phyloP scores from a whole-genome alignment of 2,113 vertebrate genomes.

The Ploceus nigricollis region DNA sequence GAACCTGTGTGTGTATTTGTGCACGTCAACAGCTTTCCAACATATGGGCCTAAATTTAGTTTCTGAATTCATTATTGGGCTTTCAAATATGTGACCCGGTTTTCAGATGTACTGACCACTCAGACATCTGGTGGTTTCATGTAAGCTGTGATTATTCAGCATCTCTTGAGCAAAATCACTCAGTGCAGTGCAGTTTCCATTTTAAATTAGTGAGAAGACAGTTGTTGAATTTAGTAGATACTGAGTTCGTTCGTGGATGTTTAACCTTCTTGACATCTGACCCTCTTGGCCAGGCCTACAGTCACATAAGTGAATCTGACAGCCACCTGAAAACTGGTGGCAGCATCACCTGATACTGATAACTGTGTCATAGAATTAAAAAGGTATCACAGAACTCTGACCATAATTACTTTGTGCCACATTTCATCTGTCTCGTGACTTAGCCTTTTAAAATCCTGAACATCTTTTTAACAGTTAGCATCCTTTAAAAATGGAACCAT shows the following conservation, averaged over 20 bases:
- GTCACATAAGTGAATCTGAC: not conserved
- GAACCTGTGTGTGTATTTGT: not conserved
- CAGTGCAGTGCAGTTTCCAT: not conserved
- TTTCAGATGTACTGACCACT: slow-evolving; percentile 34
- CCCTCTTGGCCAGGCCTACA: not conserved
- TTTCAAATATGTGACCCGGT: not conserved
- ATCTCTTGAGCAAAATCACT: slow-evolving; percentile 24
- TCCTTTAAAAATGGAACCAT: slow-evolving; percentile 16
- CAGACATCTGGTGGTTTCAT: slow-evolving; percentile 28
- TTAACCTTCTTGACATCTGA: not conserved
- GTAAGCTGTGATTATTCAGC: slow-evolving; percentile 32
- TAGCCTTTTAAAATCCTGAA: slow-evolving; percentile 14
- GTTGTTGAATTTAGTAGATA: not conserved
- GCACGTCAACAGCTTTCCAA: not conserved
- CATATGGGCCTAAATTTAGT: slow-evolving; percentile 20
- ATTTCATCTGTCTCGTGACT: not conserved
- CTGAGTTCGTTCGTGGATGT: not conserved
- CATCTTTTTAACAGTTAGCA: not conserved
- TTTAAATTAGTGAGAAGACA: not conserved
- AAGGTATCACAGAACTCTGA: not conserved
- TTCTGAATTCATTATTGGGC: not conserved
- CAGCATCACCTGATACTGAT: not conserved
- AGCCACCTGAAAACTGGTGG: not conserved
- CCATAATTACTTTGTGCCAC: not conserved
- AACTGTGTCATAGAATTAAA: not conserved